Conservation (phyloP, 2,797 vertebrate genomes). For the Myoxocephalus aenaeus region DNA sequence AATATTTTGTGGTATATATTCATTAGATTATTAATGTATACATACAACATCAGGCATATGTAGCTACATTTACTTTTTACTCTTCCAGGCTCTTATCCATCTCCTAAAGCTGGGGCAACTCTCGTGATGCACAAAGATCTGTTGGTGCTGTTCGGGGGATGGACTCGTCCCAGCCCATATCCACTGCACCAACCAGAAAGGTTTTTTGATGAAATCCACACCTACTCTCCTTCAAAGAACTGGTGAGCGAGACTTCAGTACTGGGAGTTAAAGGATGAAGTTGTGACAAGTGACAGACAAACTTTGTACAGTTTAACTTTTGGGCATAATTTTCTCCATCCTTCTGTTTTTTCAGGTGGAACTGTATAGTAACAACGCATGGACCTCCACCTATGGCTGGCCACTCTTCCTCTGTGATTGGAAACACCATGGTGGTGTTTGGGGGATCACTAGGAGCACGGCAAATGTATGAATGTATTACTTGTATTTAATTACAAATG, state of each 20-base stretch:
- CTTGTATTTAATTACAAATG: background rate
- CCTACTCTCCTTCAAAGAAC: conserved; percentile 98
- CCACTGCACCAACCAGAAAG: conserved; percentile 97
- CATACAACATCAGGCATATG: background rate
- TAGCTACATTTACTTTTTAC: background rate
- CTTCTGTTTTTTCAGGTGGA: conserved; percentile 89
- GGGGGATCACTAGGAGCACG: conserved; percentile 96
- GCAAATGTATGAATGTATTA: conserved; percentile 88
- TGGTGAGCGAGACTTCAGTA: conserved; percentile 84
- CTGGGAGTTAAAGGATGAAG: background rate
- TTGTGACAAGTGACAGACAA: background rate
- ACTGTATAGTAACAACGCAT: conserved; percentile 97
- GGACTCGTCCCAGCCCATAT: conserved; percentile 98
- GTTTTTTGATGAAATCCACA: conserved; percentile 99
- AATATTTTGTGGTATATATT: background rate
- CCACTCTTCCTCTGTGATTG: conserved; percentile 96
- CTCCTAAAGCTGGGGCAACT: conserved; percentile 97
- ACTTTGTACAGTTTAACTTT: background rate
- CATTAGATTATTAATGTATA: background rate
- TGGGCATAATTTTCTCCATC: background rate
- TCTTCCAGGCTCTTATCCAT: conserved; percentile 94
- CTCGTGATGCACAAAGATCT: conserved; percentile 97
- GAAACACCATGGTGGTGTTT: conserved; percentile 97
- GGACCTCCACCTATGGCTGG: conserved; percentile 99
- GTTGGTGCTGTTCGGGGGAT: conserved; percentile 96